Percentiles rank a stretch among this genome's conserved stretches.
Evolutionary conservation across 2,888 invertebrate genomes (phyloP).

Genomic region (Leptinotarsa juncta): DNA sequence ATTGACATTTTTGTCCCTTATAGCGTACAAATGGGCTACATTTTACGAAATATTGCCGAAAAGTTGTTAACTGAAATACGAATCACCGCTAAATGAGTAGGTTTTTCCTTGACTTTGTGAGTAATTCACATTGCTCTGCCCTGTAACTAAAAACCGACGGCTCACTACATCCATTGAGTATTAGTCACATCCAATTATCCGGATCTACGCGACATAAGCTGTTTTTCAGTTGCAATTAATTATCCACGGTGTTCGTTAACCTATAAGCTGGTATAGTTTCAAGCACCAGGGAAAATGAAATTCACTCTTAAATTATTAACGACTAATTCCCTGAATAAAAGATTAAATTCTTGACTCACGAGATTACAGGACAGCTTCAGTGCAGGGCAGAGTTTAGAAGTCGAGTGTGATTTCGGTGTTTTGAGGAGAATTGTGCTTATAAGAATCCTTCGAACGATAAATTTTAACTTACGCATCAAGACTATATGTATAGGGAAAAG

Average conservation of each 20-base stretch:
- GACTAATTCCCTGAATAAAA: conserved; percentile 43
- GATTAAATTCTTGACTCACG: conserved; percentile 39
- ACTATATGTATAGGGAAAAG: no score
- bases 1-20: no score
- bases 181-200: conserved; percentile 10
- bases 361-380: conserved; percentile 1
- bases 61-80: no score
- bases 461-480: no score
- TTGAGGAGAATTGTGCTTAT: background rate
- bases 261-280: conserved; percentile 34
- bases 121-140: background rate
- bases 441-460: no score
- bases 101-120: no score
- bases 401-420: background rate
- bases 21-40: no score
- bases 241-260: conserved; percentile 31
- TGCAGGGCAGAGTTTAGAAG: conserved; percentile 27
- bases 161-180: background rate
- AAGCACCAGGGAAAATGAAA: conserved; percentile 36
- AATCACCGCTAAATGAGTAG: no score
- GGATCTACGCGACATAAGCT: conserved; percentile 16
- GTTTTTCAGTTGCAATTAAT: conserved; percentile 29
- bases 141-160: background rate
- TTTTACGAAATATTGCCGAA: no score
- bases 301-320: conserved; percentile 41